Conservation (phyloP, 2,113 vertebrate species). For the Phoenicopterus ruber region DNA sequence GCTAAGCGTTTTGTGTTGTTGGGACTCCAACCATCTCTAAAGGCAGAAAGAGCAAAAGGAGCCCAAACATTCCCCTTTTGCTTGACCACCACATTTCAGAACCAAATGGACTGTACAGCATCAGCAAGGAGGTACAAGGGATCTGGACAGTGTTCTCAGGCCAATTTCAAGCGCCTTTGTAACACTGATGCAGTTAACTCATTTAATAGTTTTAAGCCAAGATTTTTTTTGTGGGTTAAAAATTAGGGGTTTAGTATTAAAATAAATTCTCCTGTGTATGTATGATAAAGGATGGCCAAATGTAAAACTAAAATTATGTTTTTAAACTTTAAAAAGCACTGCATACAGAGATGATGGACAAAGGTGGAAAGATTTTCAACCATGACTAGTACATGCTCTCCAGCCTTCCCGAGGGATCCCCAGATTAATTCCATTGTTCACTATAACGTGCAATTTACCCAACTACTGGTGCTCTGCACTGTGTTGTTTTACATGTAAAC, state of each 20-base stretch:
- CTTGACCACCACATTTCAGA: background rate
- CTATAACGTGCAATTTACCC: background rate
- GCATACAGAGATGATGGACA: background rate
- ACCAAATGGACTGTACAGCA: background rate
- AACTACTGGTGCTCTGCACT: background rate
- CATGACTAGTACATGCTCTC: background rate
- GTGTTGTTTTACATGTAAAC: background rate
- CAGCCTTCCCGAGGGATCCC: background rate
- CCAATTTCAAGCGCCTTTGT: background rate
- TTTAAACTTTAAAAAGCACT: background rate
- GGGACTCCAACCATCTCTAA: background rate
- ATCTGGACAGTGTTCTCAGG: background rate
- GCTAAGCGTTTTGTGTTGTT: accelerated
- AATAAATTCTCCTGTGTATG: background rate
- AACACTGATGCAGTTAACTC: background rate
- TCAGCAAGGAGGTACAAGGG: background rate
- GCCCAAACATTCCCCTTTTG: background rate
- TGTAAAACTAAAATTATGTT: background rate
- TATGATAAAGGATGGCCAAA: background rate
- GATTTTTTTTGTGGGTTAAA: background rate
- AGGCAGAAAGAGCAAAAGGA: background rate
- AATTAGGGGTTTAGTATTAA: background rate
- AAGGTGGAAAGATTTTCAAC: background rate
- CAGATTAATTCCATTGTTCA: background rate
- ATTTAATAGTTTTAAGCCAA: background rate